These are phyloP conservation scores for Beroe forskalii DNA, from an alignment of 37 sponge, comb jelly and placozoan genomes.

Conservation along the genomic window DNA sequence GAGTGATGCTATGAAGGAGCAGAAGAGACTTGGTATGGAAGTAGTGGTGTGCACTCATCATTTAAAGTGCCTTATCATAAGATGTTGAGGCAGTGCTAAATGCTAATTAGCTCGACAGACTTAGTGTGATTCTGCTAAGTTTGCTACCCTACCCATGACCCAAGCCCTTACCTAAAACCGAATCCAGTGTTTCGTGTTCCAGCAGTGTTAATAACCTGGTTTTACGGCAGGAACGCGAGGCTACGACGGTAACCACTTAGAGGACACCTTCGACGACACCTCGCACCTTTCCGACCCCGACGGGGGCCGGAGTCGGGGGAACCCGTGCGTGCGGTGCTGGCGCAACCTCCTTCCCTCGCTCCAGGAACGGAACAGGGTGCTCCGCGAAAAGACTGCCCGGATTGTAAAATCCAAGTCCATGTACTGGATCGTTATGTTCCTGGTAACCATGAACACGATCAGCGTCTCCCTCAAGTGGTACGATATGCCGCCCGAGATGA, in stretches of 20 bases:
- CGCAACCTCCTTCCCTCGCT: constrained; percentile 44
- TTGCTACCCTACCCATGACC: too few relatives aligned
- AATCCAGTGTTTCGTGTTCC: background rate
- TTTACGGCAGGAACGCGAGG: too few relatives aligned
- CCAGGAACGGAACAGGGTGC: constrained; percentile 15
- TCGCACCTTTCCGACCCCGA: background rate
- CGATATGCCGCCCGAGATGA: constrained; percentile 52
- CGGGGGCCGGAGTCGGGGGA: background rate
- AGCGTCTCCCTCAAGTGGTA: constrained; percentile 63
- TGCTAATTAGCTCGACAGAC: background rate
- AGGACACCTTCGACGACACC: constrained; percentile 4
- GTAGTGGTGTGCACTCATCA: too few relatives aligned
- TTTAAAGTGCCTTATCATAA: too few relatives aligned
- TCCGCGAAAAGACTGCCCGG: background rate
- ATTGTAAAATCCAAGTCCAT: constrained; percentile 58
- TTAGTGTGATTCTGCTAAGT: background rate
- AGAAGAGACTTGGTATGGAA: background rate
- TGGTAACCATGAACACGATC: constrained; percentile 64
- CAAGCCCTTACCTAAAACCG: too few relatives aligned
- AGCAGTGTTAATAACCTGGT: too few relatives aligned
- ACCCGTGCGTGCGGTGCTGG: background rate
- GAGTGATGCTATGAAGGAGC: constrained; percentile 22
- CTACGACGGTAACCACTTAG: constrained; percentile 43
- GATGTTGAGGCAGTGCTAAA: too few relatives aligned
- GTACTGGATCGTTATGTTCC: constrained; percentile 63